Conservation (phyloP, 2,797 vertebrate species). For the Atherinosoma microstoma region DNA sequence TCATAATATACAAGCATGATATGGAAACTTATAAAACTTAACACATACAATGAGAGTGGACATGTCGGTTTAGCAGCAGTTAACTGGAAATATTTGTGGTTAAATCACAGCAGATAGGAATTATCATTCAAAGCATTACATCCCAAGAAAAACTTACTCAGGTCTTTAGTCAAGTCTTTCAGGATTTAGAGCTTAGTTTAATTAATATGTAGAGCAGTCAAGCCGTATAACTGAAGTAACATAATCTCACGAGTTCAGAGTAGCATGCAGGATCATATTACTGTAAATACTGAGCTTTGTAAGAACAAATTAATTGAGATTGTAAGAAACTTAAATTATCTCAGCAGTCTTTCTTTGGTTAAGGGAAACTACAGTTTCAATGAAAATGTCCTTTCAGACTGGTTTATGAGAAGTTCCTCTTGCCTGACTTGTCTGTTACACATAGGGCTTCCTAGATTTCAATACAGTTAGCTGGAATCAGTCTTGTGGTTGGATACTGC, state of each 20-base stretch:
- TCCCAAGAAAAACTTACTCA: background rate
- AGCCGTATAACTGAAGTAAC: too few species aligned
- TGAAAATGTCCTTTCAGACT: too few species aligned
- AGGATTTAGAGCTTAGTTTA: background rate
- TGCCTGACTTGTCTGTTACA: background rate
- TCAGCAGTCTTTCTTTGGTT: too few species aligned
- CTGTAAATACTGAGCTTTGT: too few species aligned
- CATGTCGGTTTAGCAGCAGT: background rate
- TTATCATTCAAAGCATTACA: background rate
- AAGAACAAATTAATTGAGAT: too few species aligned
- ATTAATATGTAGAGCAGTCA: too few species aligned
- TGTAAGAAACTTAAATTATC: too few species aligned
- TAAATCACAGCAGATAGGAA: background rate
- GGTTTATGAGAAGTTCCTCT: too few species aligned
- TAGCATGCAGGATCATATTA: too few species aligned
- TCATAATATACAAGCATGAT: background rate
- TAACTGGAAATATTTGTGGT: background rate
- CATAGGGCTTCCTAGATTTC: background rate
- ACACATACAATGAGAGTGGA: background rate
- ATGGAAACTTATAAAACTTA: too few species aligned
- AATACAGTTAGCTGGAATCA: background rate
- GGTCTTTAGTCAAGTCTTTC: background rate
- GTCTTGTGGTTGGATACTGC: slow-evolving; percentile 48
- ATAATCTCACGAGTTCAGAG: too few species aligned
- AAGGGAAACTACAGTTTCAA: too few species aligned